Evolutionary conservation across 2,888 invertebrate genomes (phyloP).

Genomic region (Abrostola tripartita): DNA sequence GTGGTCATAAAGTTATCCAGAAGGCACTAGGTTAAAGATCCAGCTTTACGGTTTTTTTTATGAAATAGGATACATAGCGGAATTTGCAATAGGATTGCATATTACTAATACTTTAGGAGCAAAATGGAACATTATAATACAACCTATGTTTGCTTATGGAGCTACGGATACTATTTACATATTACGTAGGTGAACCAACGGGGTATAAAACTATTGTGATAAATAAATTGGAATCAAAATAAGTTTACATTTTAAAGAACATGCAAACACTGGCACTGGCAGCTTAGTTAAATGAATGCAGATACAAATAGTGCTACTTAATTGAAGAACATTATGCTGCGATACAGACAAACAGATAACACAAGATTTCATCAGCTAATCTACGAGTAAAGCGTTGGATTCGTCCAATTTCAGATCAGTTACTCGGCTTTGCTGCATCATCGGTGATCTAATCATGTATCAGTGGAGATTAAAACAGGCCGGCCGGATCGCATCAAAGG

Average conservation of each 20-base stretch:
- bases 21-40: too few relatives aligned
- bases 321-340: constrained; percentile 44
- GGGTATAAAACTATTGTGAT: background rate
- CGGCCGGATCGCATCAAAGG: constrained; percentile 87
- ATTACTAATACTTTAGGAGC: too few relatives aligned
- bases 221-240: constrained; percentile 15
- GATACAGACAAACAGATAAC: constrained; percentile 49
- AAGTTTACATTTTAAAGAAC: constrained; percentile 9
- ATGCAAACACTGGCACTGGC: constrained; percentile 14
- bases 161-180: too few relatives aligned
- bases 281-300: constrained; percentile 24
- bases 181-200: background rate
- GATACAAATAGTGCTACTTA: constrained; percentile 48
- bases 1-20: too few relatives aligned
- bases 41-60: too few relatives aligned
- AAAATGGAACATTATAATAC: too few relatives aligned
- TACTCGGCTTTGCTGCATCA: constrained; percentile 85
- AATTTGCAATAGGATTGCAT: too few relatives aligned
- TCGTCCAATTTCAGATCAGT: constrained; percentile 83
- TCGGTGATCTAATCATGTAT: constrained; percentile 87
- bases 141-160: too few relatives aligned
- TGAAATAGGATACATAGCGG: too few relatives aligned
- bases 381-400: constrained; percentile 74
- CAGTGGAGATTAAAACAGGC: constrained; percentile 87
- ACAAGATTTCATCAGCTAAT: constrained; percentile 71